phyloP scores from a whole-genome alignment of 2,113 vertebrate species.

The Sylvietta virens region DNA sequence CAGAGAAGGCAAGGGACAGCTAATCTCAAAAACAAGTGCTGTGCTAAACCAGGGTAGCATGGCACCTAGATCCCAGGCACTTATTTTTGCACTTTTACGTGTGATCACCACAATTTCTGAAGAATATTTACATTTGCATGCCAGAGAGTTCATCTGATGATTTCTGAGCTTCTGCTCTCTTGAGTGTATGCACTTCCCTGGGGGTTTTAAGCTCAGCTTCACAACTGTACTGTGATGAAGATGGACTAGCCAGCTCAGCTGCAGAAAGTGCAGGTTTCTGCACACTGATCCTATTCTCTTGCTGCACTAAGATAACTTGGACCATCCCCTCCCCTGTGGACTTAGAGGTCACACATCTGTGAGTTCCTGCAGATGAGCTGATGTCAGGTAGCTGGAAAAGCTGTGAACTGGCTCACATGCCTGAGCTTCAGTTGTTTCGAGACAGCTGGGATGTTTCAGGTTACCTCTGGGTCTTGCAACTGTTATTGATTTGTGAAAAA shows the following conservation, averaged over 20 bases:
- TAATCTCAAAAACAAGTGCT: not conserved
- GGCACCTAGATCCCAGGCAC: not conserved
- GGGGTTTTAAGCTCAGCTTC: not conserved
- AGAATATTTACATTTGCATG: not conserved
- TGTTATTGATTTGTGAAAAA: not conserved
- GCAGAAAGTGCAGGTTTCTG: not conserved
- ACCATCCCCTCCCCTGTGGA: not conserved
- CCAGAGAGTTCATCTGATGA: not conserved
- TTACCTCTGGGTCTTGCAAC: not conserved
- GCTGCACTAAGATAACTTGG: not conserved
- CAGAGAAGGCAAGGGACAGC: not conserved
- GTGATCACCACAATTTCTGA: not conserved
- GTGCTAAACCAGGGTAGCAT: not conserved
- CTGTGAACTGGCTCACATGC: not conserved
- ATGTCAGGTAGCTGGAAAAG: not conserved
- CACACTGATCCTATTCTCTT: not conserved
- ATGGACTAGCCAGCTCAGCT: not conserved
- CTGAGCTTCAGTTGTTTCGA: not conserved
- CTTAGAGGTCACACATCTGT: not conserved
- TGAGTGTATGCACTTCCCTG: not conserved
- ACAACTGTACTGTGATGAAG: not conserved
- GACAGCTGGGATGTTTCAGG: not conserved
- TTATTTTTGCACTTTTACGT: not conserved
- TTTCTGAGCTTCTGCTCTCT: not conserved
- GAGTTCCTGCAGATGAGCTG: not conserved